phyloP scores from a whole-genome alignment of 92 coral and sea anemone genomes.

The Pocillopora grandis region DNA sequence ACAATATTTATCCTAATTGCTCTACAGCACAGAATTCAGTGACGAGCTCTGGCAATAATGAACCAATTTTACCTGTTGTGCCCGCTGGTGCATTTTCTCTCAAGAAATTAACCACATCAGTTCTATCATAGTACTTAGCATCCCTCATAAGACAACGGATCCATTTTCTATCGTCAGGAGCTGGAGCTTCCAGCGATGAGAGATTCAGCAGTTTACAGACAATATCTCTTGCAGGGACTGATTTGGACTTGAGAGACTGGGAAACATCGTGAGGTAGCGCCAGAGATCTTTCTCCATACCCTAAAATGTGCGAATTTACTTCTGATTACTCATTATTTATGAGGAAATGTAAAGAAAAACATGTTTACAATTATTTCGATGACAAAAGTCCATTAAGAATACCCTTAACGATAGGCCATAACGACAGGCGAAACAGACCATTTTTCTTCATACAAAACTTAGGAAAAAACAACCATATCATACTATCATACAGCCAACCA shows the following conservation, averaged over 20 bases:
- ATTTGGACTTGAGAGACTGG: not conserved
- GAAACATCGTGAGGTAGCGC: not conserved
- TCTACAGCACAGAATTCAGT: no score
- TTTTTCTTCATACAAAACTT: no score
- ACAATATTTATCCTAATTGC: no score
- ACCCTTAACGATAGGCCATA: no score
- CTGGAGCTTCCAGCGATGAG: constrained; percentile 21
- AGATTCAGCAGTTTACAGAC: not conserved
- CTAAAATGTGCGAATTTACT: not conserved
- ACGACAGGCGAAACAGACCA: no score
- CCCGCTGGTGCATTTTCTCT: constrained; percentile 30
- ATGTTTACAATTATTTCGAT: no score
- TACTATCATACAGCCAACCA: no score
- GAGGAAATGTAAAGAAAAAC: no score
- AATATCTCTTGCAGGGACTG: not conserved
- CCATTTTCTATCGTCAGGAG: constrained; percentile 14
- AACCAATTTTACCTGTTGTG: constrained; percentile 26
- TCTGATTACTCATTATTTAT: no score
- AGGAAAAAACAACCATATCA: no score
- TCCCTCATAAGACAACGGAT: constrained; percentile 6
- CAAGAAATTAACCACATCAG: constrained; percentile 3
- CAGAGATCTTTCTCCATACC: not conserved
- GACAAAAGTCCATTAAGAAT: no score
- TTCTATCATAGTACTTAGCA: not conserved
- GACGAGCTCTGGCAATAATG: no score